phyloP scores from a whole-genome alignment of 2,113 vertebrate species.

The Ammospiza nelsoni region DNA sequence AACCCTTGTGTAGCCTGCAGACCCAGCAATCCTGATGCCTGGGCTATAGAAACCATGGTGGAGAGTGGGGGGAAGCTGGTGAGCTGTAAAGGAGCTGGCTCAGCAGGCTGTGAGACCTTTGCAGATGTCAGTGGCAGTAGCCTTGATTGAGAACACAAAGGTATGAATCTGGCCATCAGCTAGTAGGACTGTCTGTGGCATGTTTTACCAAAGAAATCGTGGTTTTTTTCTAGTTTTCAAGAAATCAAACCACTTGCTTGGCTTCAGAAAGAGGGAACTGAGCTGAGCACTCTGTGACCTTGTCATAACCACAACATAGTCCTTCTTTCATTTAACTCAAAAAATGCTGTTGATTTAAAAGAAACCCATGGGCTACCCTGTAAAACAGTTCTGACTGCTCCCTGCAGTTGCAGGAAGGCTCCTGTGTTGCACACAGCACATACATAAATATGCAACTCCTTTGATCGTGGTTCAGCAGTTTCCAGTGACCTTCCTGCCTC shows the following conservation, averaged over 20 bases:
- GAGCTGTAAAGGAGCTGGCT: not conserved
- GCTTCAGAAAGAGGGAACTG: not conserved
- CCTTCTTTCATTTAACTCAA: not conserved
- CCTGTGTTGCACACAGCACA: not conserved
- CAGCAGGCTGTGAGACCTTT: not conserved
- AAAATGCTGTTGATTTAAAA: constrained; percentile 14
- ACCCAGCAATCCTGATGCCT: rapidly evolving
- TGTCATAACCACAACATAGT: not conserved
- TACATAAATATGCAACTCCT: not conserved
- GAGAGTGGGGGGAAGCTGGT: not conserved
- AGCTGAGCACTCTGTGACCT: not conserved
- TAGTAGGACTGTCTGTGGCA: not conserved
- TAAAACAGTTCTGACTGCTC: not conserved
- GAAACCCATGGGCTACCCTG: not conserved
- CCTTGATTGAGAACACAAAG: not conserved
- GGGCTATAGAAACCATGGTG: rapidly evolving
- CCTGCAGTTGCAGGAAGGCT: not conserved
- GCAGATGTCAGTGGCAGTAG: not conserved
- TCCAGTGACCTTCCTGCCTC: not conserved
- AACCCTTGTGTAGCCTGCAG: not conserved
- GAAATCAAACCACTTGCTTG: not conserved
- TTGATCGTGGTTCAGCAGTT: not conserved
- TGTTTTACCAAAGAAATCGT: not conserved
- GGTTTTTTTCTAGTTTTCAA: not conserved
- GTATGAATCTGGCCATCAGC: not conserved